These are phyloP conservation scores for Spodoptera frugiperda DNA, from an alignment of 1,140 invertebrate genomes.

Conservation along the genomic window DNA sequence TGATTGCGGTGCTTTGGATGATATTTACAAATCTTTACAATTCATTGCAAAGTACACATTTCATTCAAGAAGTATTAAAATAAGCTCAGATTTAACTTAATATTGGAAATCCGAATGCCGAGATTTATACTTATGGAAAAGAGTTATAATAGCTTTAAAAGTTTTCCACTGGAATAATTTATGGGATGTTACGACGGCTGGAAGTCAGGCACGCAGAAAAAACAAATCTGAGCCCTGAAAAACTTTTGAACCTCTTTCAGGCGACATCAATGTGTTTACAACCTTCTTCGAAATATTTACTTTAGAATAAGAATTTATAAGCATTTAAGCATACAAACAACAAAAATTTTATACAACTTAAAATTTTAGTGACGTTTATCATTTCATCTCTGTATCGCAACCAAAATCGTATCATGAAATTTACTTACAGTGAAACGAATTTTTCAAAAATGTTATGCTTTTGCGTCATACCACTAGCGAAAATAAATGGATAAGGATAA, in stretches of 20 bases:
- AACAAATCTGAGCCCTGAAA: conserved; percentile 36
- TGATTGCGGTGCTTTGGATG: not conserved
- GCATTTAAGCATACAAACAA: too few species aligned
- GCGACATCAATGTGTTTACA: conserved; percentile 50
- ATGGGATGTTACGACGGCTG: conserved; percentile 57
- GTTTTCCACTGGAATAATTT: conserved; percentile 69
- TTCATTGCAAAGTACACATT: not conserved
- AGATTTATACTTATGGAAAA: conserved; percentile 58
- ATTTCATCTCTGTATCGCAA: conserved; percentile 72
- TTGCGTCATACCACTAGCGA: conserved; percentile 71
- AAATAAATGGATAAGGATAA: conserved; percentile 69
- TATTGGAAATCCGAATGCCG: conserved; percentile 39
- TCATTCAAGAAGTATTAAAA: not conserved
- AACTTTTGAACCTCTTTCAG: conserved; percentile 63
- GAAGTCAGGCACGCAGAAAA: conserved; percentile 67
- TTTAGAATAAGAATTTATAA: too few species aligned
- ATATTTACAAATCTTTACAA: not conserved
- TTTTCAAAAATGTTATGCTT: conserved; percentile 67
- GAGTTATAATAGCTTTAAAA: conserved; percentile 69
- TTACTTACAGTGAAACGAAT: conserved; percentile 69
- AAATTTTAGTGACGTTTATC: conserved; percentile 74
- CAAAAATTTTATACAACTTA: conserved; percentile 60
- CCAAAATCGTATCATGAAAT: conserved; percentile 67
- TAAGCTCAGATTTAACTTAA: conserved; percentile 11
- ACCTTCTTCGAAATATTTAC: not conserved